Evolutionary conservation across 2,797 vertebrate genomes (phyloP).

Genomic region (Chelmon rostratus): DNA sequence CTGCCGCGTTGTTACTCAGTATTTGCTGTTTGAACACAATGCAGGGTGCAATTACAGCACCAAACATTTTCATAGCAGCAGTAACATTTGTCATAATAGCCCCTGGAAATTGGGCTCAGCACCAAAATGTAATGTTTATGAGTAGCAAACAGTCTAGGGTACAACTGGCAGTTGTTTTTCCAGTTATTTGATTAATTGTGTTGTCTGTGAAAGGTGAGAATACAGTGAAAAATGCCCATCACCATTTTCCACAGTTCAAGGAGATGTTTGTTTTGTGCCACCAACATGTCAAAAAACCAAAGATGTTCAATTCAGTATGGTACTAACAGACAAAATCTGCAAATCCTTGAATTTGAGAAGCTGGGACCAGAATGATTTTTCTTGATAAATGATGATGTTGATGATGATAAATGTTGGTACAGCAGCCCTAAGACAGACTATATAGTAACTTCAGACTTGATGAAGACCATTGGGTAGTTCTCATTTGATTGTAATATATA

Average conservation of each 20-base stretch:
- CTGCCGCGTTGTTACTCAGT: neutral
- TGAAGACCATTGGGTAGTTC: neutral
- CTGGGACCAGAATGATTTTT: neutral
- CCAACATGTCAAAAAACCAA: neutral
- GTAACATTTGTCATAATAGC: neutral
- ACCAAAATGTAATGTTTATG: neutral
- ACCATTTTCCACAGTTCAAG: neutral
- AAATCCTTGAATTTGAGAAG: neutral
- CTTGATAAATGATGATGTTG: neutral
- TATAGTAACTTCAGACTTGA: neutral
- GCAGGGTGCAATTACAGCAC: neutral
- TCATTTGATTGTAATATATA: neutral
- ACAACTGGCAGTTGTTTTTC: neutral
- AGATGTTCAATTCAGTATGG: neutral
- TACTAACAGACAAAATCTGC: neutral
- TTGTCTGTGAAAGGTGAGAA: constrained; percentile 4
- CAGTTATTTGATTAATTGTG: neutral
- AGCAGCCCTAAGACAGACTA: too few relatives aligned
- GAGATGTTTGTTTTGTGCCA: neutral
- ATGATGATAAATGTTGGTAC: too few relatives aligned
- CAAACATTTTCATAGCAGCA: neutral
- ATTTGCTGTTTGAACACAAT: neutral
- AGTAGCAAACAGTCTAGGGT: neutral
- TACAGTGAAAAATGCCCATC: neutral
- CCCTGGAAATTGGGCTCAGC: neutral